Evolutionary conservation across 2,797 vertebrate species (phyloP), one percentile per base, ranked within the genome.

Genomic region (Choloepus didactylus): DNA sequence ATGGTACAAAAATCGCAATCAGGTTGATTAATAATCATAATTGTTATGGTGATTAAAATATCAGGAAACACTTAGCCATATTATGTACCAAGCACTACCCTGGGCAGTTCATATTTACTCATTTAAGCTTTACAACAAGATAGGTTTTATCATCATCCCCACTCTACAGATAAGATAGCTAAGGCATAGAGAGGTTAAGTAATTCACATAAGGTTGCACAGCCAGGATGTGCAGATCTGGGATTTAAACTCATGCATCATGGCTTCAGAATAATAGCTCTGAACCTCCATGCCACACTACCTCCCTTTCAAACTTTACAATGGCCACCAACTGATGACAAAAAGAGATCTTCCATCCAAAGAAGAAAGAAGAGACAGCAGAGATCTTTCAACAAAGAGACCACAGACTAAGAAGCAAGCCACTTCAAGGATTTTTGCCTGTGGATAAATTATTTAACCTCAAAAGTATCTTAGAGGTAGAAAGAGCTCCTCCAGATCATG

Each of bases 361-460:
- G 38, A 92, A 86, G 64, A 82, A 82, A 92, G 19, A 60, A 73
- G 60, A 77, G 41, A 81, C 5, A 82, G 54, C 3, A 70, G 84
- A 84, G n/a, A 59, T 70, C 54, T 88, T 91, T 80, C 60, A 96
- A 66, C 2, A 88, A 15, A 75, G 41, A 94, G 93, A 80, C 54
- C 62, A 77, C 4, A 89, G 46, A 93, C 9, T 18, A 82, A 86
- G 31, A 73, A 70, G 10, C 2, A 93, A 56, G 82, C n/a, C 27
- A 82, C 64, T 72, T 95, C 11, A 31, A 81, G 59, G 56, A 93
- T 77, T 96, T 95, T 66, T 84, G 60, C 64, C 35, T 87, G 4
- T 60, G n/a, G 80, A 70, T 84, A 67, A 87, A 91, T 56, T 94
- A 11, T 46, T 90, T 54, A 9, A 75, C 59, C 9, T 51, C 92